Evolutionary conservation across 2,113 vertebrate genomes (phyloP).

Genomic region (Columba janthina): DNA sequence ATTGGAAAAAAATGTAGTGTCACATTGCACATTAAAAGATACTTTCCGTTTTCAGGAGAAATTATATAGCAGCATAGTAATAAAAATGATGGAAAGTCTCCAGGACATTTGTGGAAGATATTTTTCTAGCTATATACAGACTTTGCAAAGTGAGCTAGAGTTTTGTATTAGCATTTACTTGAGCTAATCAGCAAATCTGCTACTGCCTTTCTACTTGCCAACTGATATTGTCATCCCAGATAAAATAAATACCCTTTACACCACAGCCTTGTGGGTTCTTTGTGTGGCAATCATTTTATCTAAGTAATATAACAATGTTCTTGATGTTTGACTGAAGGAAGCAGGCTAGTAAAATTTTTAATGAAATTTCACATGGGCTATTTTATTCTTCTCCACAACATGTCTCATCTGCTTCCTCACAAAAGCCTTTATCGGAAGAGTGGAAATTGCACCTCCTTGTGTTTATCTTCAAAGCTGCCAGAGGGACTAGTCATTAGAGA

Average conservation of each 20-base stretch:
- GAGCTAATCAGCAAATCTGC: slow-evolving; percentile 4
- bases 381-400: background rate
- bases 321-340: background rate
- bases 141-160: background rate
- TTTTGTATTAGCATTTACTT: slow-evolving; percentile 5
- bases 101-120: background rate
- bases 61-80: background rate
- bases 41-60: background rate
- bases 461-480: background rate
- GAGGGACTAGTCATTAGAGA: background rate
- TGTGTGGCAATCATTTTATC: background rate
- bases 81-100: slow-evolving; percentile 4
- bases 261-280: background rate
- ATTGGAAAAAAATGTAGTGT: background rate
- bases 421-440: background rate
- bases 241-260: background rate
- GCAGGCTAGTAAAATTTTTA: background rate
- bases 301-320: background rate
- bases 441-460: background rate
- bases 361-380: background rate
- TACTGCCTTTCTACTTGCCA: background rate
- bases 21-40: background rate
- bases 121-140: background rate
- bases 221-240: background rate
- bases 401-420: background rate